A percentile compares a stretch with the other conserved stretches of the same genome.
These are phyloP conservation scores for Coptodon rendalli DNA, from an alignment of 2,113 vertebrate genomes.

Conservation along the genomic window DNA sequence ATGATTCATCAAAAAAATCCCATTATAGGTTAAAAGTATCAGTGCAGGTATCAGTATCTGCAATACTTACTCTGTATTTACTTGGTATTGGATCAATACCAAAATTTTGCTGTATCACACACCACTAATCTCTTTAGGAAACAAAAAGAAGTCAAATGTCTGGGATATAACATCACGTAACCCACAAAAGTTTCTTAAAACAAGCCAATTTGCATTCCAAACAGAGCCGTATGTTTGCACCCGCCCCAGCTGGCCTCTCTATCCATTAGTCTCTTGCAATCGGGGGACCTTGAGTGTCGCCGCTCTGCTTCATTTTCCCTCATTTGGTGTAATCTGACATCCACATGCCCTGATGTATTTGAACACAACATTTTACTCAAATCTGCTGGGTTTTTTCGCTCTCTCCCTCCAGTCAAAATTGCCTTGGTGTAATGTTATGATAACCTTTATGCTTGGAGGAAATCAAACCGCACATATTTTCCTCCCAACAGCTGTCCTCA, in stretches of 20 bases:
- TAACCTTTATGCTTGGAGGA: constrained; percentile 28
- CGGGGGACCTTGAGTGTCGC: constrained; percentile 4
- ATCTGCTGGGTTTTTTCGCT: background rate
- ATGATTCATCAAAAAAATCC: background rate
- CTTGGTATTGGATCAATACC: background rate
- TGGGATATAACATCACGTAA: background rate
- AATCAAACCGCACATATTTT: constrained; percentile 1
- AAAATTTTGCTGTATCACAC: background rate
- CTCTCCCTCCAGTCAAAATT: constrained; percentile 2
- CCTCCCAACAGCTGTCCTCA: constrained; percentile 20
- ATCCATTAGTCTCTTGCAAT: constrained; percentile 24
- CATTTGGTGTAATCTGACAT: constrained; percentile 39
- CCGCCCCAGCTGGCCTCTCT: background rate
- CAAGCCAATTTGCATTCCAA: constrained; percentile 18
- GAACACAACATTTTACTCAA: constrained; percentile 19
- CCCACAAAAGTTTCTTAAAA: background rate
- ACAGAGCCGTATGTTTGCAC: background rate
- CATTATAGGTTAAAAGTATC: background rate
- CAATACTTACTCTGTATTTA: background rate
- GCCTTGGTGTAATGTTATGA: background rate
- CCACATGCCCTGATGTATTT: constrained; percentile 21
- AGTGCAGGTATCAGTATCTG: background rate
- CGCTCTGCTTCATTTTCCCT: constrained; percentile 31
- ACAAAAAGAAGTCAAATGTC: background rate
- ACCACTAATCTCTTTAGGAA: background rate